These are phyloP conservation scores for Argyrosomus japonicus DNA, from an alignment of 2,113 vertebrate species.

Conservation along the genomic window DNA sequence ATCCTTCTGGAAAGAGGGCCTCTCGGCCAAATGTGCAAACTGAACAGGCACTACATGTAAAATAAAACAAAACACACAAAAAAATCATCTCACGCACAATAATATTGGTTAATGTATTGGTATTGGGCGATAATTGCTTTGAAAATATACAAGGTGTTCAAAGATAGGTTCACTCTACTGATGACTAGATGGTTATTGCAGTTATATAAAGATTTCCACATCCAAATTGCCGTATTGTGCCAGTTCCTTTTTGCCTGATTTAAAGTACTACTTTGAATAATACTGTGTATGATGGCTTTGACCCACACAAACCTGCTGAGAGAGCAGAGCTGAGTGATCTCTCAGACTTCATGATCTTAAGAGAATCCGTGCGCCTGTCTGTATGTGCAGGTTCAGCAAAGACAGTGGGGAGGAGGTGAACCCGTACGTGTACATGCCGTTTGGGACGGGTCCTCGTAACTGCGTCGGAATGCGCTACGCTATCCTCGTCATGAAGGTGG, in stretches of 20 bases:
- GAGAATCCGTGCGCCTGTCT: background rate
- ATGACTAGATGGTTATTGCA: too few species aligned
- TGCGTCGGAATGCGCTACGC: conserved; percentile 79
- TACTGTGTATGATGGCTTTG: background rate
- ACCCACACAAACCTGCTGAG: background rate
- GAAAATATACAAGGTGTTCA: too few species aligned
- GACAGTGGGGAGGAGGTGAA: conserved; percentile 63
- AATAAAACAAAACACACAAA: too few species aligned
- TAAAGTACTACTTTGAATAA: background rate
- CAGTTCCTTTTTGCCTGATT: background rate
- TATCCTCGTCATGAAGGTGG: conserved; percentile 64
- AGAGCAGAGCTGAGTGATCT: too few species aligned
- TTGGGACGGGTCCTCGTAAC: conserved; percentile 77
- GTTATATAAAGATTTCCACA: too few species aligned
- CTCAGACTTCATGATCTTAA: background rate
- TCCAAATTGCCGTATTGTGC: background rate
- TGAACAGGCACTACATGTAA: too few species aligned
- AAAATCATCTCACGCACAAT: too few species aligned
- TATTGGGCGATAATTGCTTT: too few species aligned
- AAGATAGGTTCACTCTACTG: too few species aligned
- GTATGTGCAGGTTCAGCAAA: conserved; percentile 68
- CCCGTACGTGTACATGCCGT: conserved; percentile 67
- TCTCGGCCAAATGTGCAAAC: too few species aligned
- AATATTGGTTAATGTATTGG: too few species aligned
- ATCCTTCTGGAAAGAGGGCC: too few species aligned